phyloP scores from a whole-genome alignment of 37 sponge, comb jelly and placozoan species.

The Tethya wilhelma region DNA sequence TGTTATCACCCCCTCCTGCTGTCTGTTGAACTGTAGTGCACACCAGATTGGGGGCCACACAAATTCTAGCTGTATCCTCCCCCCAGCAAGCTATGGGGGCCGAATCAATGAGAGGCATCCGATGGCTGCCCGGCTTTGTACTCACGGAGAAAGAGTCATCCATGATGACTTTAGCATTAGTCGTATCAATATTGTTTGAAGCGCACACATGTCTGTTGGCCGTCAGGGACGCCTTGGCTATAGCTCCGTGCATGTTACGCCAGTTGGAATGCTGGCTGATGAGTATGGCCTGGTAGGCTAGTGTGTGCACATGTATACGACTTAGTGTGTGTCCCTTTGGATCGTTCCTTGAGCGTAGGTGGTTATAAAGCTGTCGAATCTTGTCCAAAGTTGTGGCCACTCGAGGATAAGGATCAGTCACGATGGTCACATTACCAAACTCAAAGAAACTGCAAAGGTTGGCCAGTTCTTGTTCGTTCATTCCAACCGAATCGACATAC shows the following conservation, averaged over 20 bases:
- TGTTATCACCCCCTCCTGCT: slow-evolving; percentile 81
- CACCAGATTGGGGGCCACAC: slow-evolving; percentile 82
- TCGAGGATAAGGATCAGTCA: slow-evolving; percentile 56
- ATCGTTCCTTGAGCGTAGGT: neutral
- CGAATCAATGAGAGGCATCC: slow-evolving; percentile 72
- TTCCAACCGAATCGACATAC: slow-evolving; percentile 81
- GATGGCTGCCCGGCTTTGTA: slow-evolving; percentile 37
- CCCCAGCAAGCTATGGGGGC: slow-evolving; percentile 84
- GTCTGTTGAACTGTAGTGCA: slow-evolving; percentile 76
- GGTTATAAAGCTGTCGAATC: slow-evolving; percentile 37
- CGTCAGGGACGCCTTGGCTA: slow-evolving; percentile 82
- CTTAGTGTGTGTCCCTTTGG: slow-evolving; percentile 32
- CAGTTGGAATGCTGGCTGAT: slow-evolving; percentile 46
- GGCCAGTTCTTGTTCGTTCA: slow-evolving; percentile 92
- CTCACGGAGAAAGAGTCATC: slow-evolving; percentile 79
- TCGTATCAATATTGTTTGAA: slow-evolving; percentile 34
- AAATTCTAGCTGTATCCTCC: slow-evolving; percentile 62
- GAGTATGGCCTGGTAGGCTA: slow-evolving; percentile 81
- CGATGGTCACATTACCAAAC: slow-evolving; percentile 36
- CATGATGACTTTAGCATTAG: slow-evolving; percentile 66
- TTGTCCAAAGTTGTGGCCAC: slow-evolving; percentile 68
- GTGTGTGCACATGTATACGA: slow-evolving; percentile 84
- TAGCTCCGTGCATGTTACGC: slow-evolving; percentile 63
- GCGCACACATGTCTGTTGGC: slow-evolving; percentile 79
- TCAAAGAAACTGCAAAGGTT: slow-evolving; percentile 50